Conservation (phyloP, 2,113 vertebrate genomes). For the Neotragus moschatus region DNA sequence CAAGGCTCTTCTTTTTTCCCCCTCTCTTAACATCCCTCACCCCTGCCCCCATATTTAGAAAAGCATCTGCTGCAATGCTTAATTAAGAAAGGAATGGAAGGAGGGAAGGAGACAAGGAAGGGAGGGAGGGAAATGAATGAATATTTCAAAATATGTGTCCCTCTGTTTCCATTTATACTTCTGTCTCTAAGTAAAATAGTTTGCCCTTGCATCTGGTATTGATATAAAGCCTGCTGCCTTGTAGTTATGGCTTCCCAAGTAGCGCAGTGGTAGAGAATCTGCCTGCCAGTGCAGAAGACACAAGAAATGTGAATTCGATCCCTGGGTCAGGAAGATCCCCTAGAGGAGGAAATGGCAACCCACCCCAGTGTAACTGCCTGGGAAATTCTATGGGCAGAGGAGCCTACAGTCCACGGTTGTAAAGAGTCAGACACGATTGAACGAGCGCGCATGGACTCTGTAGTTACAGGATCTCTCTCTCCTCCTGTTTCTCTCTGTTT, state of each 20-base stretch:
- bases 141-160: not conserved
- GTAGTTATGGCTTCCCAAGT: not conserved
- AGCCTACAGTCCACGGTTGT: not conserved
- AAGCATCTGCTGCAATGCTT: not conserved
- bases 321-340: not conserved
- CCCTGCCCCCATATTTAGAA: not conserved
- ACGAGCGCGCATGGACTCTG: fast-evolving
- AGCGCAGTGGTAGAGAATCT: not conserved
- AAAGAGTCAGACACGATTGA: not conserved
- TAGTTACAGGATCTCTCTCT: not conserved
- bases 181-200: not conserved
- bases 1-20: not conserved
- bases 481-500: not conserved
- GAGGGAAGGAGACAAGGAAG: not conserved
- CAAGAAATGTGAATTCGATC: not conserved
- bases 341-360: not conserved
- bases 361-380: not conserved
- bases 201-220: not conserved
- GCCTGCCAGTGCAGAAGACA: not conserved
- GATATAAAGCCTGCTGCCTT: not conserved
- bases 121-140: not conserved
- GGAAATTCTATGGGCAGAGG: not conserved
- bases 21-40: not conserved
- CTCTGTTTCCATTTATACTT: not conserved
- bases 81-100: not conserved